Evolutionary conservation across 2,113 vertebrate genomes (phyloP).

Genomic region (Chiloscyllium plagiosum): DNA sequence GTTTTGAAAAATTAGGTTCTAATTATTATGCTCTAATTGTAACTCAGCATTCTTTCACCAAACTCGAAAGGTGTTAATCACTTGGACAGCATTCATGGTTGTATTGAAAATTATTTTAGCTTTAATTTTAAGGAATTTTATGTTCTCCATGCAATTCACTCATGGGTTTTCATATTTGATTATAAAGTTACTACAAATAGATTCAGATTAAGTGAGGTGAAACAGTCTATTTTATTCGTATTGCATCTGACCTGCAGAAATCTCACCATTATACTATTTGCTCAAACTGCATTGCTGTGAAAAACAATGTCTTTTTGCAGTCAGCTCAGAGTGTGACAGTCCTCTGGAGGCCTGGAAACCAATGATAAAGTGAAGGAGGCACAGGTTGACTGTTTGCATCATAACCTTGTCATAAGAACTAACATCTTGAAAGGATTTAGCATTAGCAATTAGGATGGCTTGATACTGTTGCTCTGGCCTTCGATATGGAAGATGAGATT

Average conservation of each 20-base stretch:
- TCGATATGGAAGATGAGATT: conserved; percentile 58
- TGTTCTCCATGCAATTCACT: background rate
- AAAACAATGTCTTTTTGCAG: conserved; percentile 23
- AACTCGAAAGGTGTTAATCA: background rate
- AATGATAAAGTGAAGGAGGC: conserved; percentile 62
- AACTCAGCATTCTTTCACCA: background rate
- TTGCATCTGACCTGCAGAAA: background rate
- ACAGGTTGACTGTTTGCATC: conserved; percentile 59
- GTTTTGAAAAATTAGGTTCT: background rate
- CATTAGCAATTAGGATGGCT: conserved; percentile 50
- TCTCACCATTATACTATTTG: too few relatives aligned
- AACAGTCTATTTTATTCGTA: background rate
- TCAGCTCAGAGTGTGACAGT: conserved; percentile 37
- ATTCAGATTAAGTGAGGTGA: background rate
- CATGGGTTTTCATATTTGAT: background rate
- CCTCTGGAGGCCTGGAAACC: conserved; percentile 47
- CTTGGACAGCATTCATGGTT: background rate
- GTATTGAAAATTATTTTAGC: background rate
- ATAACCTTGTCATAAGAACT: conserved; percentile 67
- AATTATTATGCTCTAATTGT: background rate
- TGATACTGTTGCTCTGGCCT: conserved; percentile 50
- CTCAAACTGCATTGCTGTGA: background rate
- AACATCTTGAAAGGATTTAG: conserved; percentile 47
- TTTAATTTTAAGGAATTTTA: background rate
- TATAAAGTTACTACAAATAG: background rate